Evolutionary conservation across 2,888 invertebrate species (phyloP).

Genomic region (Sarcophaga rosellei): DNA sequence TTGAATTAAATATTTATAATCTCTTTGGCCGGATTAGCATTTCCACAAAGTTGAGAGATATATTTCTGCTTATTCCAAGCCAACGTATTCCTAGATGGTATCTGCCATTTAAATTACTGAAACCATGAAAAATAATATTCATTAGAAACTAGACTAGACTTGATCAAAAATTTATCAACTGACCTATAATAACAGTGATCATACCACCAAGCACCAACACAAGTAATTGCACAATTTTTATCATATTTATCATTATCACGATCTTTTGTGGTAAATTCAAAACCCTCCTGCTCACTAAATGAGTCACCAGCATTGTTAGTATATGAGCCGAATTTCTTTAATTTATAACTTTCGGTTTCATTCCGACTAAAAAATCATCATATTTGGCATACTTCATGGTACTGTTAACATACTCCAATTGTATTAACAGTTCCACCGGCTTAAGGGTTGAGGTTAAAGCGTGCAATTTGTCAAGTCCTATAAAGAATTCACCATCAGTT

Average conservation of each 20-base stretch:
- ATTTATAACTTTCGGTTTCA: conserved; percentile 14
- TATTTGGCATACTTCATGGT: conserved; percentile 33
- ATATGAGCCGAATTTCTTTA: conserved; percentile 2
- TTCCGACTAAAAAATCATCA: conserved; percentile 20
- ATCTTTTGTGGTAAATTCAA: conserved; percentile 23
- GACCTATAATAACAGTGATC: neutral
- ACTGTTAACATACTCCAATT: neutral
- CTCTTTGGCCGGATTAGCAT: conserved; percentile 29
- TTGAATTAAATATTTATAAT: neutral
- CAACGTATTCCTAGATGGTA: neutral
- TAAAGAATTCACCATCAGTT: conserved; percentile 23
- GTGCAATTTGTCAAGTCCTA: conserved; percentile 39
- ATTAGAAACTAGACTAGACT: neutral
- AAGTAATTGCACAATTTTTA: neutral
- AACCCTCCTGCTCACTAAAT: neutral
- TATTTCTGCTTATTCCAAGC: neutral
- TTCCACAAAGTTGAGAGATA: conserved; percentile 16
- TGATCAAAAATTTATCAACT: neutral
- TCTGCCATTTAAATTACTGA: conserved; percentile 8
- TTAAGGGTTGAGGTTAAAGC: conserved; percentile 2
- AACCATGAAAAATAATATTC: neutral
- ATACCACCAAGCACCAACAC: conserved; percentile 38
- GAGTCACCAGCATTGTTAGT: conserved; percentile 19
- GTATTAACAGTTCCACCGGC: conserved; percentile 22
- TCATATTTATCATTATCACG: neutral